phyloP scores from a whole-genome alignment of 2,888 invertebrate species.

The Noctuana brunneofusca region DNA sequence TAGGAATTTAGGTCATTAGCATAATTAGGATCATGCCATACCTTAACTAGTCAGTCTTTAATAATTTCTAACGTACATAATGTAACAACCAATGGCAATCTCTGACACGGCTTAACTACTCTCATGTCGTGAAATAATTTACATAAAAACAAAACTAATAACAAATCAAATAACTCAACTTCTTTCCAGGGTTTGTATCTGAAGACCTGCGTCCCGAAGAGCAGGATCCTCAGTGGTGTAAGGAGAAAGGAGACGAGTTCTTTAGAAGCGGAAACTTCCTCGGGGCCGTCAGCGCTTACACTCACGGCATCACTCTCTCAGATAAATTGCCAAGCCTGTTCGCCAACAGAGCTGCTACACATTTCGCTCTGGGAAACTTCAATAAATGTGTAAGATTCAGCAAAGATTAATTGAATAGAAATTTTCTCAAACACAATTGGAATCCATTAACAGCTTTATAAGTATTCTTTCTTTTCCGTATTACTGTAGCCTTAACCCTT shows the following conservation, averaged over 20 bases:
- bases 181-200: conserved; percentile 84
- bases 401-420: not conserved
- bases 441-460: too few relatives aligned
- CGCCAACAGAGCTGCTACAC: conserved; percentile 90
- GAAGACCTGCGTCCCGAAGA: conserved; percentile 90
- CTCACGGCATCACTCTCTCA: conserved; percentile 89
- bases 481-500: too few relatives aligned
- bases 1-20: too few relatives aligned
- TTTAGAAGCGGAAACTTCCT: conserved; percentile 88
- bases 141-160: not conserved
- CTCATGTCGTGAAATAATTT: too few relatives aligned
- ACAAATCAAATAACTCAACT: not conserved
- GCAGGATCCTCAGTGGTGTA: conserved; percentile 91
- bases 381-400: conserved; percentile 83
- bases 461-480: too few relatives aligned
- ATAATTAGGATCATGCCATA: too few relatives aligned
- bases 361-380: conserved; percentile 89
- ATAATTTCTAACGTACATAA: too few relatives aligned
- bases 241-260: conserved; percentile 91
- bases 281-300: conserved; percentile 92
- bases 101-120: too few relatives aligned
- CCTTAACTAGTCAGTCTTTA: too few relatives aligned
- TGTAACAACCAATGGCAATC: too few relatives aligned
- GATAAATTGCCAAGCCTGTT: conserved; percentile 88
- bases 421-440: not conserved